Evolutionary conservation across 2,888 invertebrate species (phyloP), one percentile per base, ranked within the genome.

Genomic region (Tuta absoluta): DNA sequence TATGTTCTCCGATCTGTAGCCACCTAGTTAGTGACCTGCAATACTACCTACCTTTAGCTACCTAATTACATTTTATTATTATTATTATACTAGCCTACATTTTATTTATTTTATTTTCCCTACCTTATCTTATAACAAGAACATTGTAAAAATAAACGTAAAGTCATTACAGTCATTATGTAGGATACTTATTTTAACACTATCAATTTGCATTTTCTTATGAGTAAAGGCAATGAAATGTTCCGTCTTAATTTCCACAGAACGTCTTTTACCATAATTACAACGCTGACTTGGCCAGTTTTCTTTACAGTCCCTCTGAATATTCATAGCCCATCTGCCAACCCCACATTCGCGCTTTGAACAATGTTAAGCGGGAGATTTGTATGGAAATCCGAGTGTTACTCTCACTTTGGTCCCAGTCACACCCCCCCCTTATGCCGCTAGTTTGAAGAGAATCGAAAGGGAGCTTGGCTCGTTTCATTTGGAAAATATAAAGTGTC

Each of bases 301-400:
- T 74, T 77, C 77, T 78, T 78, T 76, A 75, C 72, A 69, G 63
- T 49, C 63, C 68, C 76, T 71, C 79, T 83, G 80, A 81, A 83
- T 83, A 82, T 83, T 83, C 82, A 83, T 79, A 71, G 74, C 71
- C 72, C 75, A 73, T 77, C 61, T 69, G 64, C 67, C 67, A 67
- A 64, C 61, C 67, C 69, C 71, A 67, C 69, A 65, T 63, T 63
- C 58, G 65, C 62, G 58, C 61, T 57, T 57, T 66, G 24, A 63
- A 63, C 60, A 58, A 66, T 63, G 63, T 63, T 60, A 63, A 65
- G 67, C 65, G 67, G 56, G 59, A 64, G 65, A 65, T 68, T 68
- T 66, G 65, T 68, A 66, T 66, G 68, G 38, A 60, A 65, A 65
- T 65, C 23, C 45, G 28, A 65, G 63, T 62, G 62, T 63, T 63